A percentile compares a stretch with the other conserved stretches of the same genome.
Conservation (phyloP, 2,888 invertebrate species). For the Platycnemis pennipes region DNA sequence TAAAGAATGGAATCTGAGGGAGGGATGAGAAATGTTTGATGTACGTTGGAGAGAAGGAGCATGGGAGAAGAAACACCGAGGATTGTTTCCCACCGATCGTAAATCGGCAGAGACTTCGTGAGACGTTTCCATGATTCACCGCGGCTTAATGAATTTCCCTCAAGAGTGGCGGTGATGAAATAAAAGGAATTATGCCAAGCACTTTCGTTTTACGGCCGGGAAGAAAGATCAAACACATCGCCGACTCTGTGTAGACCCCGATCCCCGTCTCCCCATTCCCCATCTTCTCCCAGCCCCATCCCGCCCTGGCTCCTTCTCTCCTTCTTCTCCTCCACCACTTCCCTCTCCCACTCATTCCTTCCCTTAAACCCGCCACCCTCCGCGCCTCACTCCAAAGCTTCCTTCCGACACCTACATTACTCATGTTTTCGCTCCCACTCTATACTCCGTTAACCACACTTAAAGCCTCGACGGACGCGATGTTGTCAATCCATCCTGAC, state of each 20-base stretch:
- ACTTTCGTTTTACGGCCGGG: conserved; percentile 65
- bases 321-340: conserved; percentile 71
- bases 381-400: conserved; percentile 71
- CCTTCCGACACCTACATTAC: conserved; percentile 71
- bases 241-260: conserved; percentile 74
- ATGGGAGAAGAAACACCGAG: background rate
- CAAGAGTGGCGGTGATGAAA: conserved; percentile 62
- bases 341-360: conserved; percentile 71
- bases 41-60: background rate
- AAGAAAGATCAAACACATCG: conserved; percentile 69
- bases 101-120: conserved; percentile 57
- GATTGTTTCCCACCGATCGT: conserved; percentile 55
- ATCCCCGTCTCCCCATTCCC: conserved; percentile 70
- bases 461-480: conserved; percentile 63
- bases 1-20: conserved; percentile 1
- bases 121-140: conserved; percentile 64
- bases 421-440: conserved; percentile 71
- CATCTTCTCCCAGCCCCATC: conserved; percentile 73
- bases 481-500: conserved; percentile 64
- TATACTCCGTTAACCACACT: conserved; percentile 48
- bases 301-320: conserved; percentile 71
- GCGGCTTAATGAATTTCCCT: conserved; percentile 63
- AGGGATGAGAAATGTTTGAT: background rate
- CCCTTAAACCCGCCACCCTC: conserved; percentile 70
- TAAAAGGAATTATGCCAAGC: conserved; percentile 64